Percentiles rank a stretch among this genome's conserved stretches.
phyloP scores from a whole-genome alignment of 1,140 invertebrate species.

The Drosophila fuyamai region DNA sequence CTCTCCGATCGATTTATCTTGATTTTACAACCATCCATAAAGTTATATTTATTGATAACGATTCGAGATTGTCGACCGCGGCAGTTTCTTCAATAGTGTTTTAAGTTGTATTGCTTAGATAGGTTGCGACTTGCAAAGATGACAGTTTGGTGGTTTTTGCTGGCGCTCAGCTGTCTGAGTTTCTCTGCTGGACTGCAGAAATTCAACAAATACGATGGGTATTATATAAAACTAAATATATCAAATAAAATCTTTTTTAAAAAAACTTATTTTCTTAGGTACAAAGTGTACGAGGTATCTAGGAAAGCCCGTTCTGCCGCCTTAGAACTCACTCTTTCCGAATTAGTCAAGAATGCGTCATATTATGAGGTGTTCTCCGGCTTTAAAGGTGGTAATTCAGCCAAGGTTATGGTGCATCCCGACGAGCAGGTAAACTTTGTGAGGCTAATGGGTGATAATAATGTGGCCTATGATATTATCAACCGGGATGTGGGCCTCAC shows the following conservation, averaged over 20 bases:
- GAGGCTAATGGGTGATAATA: constrained; percentile 24
- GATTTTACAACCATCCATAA: constrained; percentile 26
- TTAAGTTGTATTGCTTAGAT: constrained; percentile 16
- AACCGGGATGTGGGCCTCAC: constrained; percentile 58
- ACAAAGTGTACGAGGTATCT: constrained; percentile 56
- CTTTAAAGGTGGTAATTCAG: constrained; percentile 1
- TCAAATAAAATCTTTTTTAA: neutral
- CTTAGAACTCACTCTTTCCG: constrained; percentile 2
- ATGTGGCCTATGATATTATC: constrained; percentile 37
- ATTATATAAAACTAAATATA: neutral
- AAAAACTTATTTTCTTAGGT: constrained; percentile 8
- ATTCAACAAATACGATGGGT: constrained; percentile 57
- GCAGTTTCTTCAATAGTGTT: neutral
- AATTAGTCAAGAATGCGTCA: constrained; percentile 40
- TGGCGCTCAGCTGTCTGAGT: constrained; percentile 17
- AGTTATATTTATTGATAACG: constrained; percentile 23
- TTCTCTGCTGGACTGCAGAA: constrained; percentile 12
- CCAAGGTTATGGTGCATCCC: constrained; percentile 60
- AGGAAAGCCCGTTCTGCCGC: constrained; percentile 20
- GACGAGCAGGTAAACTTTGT: constrained; percentile 49
- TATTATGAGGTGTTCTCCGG: constrained; percentile 54
- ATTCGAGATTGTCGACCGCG: constrained; percentile 1
- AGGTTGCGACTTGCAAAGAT: constrained; percentile 45
- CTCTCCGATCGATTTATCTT: constrained; percentile 8
- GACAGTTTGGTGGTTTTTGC: constrained; percentile 31